A percentile compares a stretch with the other conserved stretches of the same genome.
Evolutionary conservation across 2,797 vertebrate genomes (phyloP).

Genomic region (Menidia menidia): DNA sequence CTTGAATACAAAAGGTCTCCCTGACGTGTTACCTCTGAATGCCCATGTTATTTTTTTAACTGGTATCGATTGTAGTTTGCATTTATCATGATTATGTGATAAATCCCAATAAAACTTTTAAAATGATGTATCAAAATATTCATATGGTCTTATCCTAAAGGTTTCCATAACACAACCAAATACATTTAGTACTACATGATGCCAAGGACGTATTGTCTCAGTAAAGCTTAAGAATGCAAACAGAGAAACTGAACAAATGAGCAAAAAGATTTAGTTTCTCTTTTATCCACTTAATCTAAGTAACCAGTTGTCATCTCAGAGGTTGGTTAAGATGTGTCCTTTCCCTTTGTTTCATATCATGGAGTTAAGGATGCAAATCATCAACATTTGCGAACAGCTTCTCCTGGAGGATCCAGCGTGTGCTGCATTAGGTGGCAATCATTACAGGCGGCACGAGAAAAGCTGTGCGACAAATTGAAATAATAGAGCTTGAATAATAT

Average conservation of each 20-base stretch:
- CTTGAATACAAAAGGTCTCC: no score
- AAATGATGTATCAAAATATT: no score
- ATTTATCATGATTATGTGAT: no score
- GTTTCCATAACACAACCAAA: no score
- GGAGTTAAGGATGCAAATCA: background rate
- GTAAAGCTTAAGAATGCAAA: constrained; percentile 7
- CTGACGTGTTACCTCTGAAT: no score
- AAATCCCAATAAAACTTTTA: no score
- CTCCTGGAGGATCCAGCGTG: background rate
- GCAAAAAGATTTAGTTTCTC: constrained; percentile 21
- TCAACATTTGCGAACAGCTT: background rate
- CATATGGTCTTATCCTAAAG: no score
- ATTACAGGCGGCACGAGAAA: background rate
- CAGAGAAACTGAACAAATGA: constrained; percentile 18
- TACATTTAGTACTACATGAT: no score
- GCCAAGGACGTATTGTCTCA: background rate
- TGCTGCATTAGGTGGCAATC: background rate
- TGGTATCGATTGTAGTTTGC: no score
- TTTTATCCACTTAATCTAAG: constrained; percentile 38
- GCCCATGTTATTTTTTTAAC: no score
- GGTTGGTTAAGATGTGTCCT: background rate
- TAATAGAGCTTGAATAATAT: background rate
- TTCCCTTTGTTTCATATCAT: background rate
- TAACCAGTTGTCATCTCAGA: background rate
- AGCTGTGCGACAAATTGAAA: background rate